Percentiles rank a stretch among this genome's conserved stretches.
Evolutionary conservation across 2,888 invertebrate genomes (phyloP).

Genomic region (Xestia sexstrigata): DNA sequence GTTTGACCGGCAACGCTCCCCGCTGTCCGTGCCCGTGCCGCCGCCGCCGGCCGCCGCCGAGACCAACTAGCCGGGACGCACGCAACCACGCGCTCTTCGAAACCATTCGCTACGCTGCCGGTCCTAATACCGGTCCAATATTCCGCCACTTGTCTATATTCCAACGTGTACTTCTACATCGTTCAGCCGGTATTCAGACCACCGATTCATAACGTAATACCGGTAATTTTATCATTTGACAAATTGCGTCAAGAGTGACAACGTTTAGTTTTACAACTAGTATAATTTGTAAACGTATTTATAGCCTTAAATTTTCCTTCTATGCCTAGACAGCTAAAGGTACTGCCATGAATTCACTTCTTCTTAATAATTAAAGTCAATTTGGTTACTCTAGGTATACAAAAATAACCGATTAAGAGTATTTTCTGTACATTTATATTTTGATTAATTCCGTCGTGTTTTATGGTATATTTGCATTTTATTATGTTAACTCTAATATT

Average conservation of each 20-base stretch:
- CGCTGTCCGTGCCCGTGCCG: constrained; percentile 85
- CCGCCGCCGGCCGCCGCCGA: constrained; percentile 74
- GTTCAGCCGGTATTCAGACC: constrained; percentile 66
- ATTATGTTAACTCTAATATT: constrained; percentile 64
- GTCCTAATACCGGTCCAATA: constrained; percentile 36
- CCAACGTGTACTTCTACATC: constrained; percentile 34
- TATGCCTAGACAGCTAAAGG: constrained; percentile 70
- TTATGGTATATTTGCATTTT: constrained; percentile 65
- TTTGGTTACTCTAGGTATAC: constrained; percentile 60
- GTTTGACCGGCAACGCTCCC: constrained; percentile 89
- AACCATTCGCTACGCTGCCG: constrained; percentile 38
- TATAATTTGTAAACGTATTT: constrained; percentile 63
- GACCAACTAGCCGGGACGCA: constrained; percentile 67
- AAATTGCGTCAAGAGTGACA: constrained; percentile 57
- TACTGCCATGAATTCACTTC: constrained; percentile 71
- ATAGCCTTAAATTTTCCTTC: constrained; percentile 46
- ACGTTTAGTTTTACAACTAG: constrained; percentile 58
- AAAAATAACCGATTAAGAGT: constrained; percentile 54
- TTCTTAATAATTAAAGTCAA: constrained; percentile 52
- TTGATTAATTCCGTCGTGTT: constrained; percentile 69
- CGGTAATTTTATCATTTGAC: constrained; percentile 62
- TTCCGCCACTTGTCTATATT: constrained; percentile 42
- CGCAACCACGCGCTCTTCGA: constrained; percentile 35
- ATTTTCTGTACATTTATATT: constrained; percentile 67
- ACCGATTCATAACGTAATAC: constrained; percentile 66